phyloP scores from a whole-genome alignment of 2,113 vertebrate species.

The Clarias gariepinus region DNA sequence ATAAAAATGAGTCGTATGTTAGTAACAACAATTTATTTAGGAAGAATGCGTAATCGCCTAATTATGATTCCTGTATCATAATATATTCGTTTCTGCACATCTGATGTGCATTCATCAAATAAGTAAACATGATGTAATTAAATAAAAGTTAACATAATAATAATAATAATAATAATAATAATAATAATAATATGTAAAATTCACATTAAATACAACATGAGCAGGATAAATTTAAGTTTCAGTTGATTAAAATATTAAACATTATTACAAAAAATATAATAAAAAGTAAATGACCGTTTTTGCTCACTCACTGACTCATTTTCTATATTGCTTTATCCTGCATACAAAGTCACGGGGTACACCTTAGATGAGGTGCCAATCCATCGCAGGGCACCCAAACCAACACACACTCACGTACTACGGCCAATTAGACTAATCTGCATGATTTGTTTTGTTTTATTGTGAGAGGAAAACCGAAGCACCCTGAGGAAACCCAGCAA shows the following conservation, averaged over 20 bases:
- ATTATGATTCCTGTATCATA: not conserved
- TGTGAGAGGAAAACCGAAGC: no score
- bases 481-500: no score
- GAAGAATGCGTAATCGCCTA: not conserved
- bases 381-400: no score
- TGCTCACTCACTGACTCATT: not conserved
- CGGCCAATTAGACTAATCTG: no score
- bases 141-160: not conserved
- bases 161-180: not conserved
- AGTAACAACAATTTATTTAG: not conserved
- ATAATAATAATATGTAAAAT: not conserved
- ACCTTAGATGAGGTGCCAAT: no score
- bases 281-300: not conserved
- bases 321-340: no score
- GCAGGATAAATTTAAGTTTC: not conserved
- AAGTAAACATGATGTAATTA: not conserved
- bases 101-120: not conserved
- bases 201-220: not conserved
- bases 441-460: no score
- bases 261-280: not conserved
- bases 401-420: no score
- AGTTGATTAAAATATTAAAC: not conserved
- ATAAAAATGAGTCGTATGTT: slow-evolving; percentile 16
- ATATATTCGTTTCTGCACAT: not conserved
- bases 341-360: no score